Evolutionary conservation across 2,113 vertebrate species (phyloP), one percentile per base, ranked within the genome.

Genomic region (Climacteris rufus): DNA sequence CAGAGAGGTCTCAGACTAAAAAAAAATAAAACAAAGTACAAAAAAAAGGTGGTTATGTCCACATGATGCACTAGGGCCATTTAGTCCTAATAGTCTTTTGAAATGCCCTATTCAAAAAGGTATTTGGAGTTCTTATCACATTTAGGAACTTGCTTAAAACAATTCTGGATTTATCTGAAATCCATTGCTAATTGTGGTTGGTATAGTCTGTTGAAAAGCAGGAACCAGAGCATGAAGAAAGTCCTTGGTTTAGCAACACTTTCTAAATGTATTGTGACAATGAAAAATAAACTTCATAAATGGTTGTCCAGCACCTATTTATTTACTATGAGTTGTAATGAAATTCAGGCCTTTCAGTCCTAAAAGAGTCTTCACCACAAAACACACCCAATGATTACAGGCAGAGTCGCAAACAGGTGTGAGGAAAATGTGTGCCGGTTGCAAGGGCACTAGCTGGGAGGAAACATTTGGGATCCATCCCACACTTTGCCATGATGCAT

Each of bases 401-500:
- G 52, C 56, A 40, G 61, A 2, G 0, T 5, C 44, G 39, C 40
- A 23, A 60, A 21, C 18, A 52, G 52, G 8, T 22, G 1, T 0
- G 0, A 63, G 47, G 35, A 53, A 65, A 75, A 52, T 0, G 1
- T 3, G 35, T 57, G 40, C 37, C 27, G 11, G 50, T 0, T 31
- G 24, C 0, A 8, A 66, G n/a, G 56, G 40, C 50, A 28, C 19
- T 27, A 23, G 7, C 50, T 57, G 45, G 40, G n/a, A 68, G 45
- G 17, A 20, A n/a, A 25, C 28, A 8, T 42, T 19, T 17, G 35
- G 6, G 19, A 40, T 11, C n/a, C 31, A 4, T 11, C 15, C 61
- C 52, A 11, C 0, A 0, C 49, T 52, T 21, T 57, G 53, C 40
- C 74, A 52, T 0, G 0, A 21, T 2, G 42, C 31, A 17, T 1